Base-by-base conservation (phyloP, 1,140 invertebrate species). In the Lepidostoma basale region DNA sequence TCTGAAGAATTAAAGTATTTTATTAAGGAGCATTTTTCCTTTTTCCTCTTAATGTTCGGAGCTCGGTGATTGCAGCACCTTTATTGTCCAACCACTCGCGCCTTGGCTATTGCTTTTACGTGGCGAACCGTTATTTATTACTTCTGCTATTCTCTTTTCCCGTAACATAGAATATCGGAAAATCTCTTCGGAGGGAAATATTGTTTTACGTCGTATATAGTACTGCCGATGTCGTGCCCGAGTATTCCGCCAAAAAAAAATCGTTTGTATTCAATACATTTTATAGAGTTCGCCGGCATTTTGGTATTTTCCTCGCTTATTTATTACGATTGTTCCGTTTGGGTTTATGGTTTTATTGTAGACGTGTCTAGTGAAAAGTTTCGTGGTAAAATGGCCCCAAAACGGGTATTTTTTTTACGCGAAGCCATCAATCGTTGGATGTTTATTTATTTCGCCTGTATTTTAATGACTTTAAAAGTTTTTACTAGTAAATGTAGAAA, bases 201-300 rank as follows among this genome's bases (percentile, higher is more conserved):
- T 56, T 56, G 52, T 56, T 36, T 56, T 3, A 36, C 20, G 18
- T 56, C 28, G 26, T 39, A 36, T n/a, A n/a, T 33, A 14, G 22
- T 20, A 9, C 52, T 18, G 36, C 36, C 52, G 52, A 33, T 56
- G 52, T 56, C 52, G 52, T 36, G 52, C 30, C 30, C 20, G 52
- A 36, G 4, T 30, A 56, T 36, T 33, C 12, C n/a, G 18, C 18
- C 6, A 28, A 22, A 36, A 56, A 56, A 22, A 6, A 22, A 10
- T 30, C 18, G 18, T 49, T 56, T 56, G 36, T 56, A 56, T 56
- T 56, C 52, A 18, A 56, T 49, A 49, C 45, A 49, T 33, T 56
- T 56, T 56, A 33, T 10, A 10, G 16, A 56, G 52, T 56, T 49
- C 45, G 45, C 26, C 22, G 49, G n/a, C 49, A 10, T 30, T 16